Conservation (phyloP, 2,113 vertebrate species). For the Tenebrosternarchus preto region DNA sequence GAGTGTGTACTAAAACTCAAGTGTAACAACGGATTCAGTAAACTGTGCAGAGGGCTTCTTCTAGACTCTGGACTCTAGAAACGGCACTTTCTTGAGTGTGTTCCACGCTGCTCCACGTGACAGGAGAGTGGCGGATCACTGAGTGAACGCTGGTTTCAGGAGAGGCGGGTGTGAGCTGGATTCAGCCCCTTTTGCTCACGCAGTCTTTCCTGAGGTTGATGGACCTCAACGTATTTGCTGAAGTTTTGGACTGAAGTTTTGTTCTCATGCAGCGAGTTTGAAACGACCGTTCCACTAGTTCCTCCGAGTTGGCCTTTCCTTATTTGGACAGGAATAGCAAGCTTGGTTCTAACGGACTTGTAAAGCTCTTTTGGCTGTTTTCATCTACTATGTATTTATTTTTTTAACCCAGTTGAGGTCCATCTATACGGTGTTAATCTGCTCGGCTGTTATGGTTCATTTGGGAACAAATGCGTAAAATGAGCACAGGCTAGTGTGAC, state of each 20-base stretch:
- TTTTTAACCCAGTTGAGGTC: too few species aligned
- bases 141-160: too few species aligned
- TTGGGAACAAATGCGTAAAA: background rate
- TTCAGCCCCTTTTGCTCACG: too few species aligned
- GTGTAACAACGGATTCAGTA: background rate
- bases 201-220: background rate
- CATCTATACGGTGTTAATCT: background rate
- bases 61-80: too few species aligned
- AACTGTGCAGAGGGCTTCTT: background rate
- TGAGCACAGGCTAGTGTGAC: background rate
- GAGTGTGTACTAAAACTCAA: background rate
- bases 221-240: background rate
- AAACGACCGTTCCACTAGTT: conserved; percentile 25
- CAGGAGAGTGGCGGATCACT: too few species aligned
- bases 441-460: background rate
- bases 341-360: conserved; percentile 20
- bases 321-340: conserved; percentile 47
- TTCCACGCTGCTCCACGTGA: too few species aligned
- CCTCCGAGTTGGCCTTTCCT: conserved; percentile 25
- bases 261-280: conserved; percentile 23
- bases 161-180: too few species aligned
- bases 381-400: background rate
- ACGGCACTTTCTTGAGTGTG: too few species aligned
- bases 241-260: conserved; percentile 13
- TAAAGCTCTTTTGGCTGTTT: conserved; percentile 21